phyloP scores from a whole-genome alignment of 2,888 invertebrate genomes.

The Macrosoma leucophasiata region DNA sequence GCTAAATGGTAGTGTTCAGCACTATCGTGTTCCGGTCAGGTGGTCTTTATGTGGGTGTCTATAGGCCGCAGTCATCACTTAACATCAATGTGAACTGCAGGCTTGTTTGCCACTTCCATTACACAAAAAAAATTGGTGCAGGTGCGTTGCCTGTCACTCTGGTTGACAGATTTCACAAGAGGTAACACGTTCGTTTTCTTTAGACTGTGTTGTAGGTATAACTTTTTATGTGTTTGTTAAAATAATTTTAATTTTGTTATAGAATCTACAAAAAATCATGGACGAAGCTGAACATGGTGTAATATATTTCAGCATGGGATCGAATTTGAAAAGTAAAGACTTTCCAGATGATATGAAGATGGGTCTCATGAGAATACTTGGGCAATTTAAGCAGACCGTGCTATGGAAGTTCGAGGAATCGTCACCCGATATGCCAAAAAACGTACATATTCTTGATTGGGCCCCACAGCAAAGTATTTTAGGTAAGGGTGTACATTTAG shows the following conservation, averaged over 20 bases:
- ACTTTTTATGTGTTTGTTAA: no score
- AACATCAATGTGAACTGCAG: no score
- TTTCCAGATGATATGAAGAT: conserved; percentile 36
- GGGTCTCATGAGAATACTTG: conserved; percentile 39
- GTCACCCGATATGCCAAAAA: conserved; percentile 38
- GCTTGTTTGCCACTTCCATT: no score
- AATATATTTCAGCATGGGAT: conserved; percentile 56
- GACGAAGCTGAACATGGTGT: conserved; percentile 45
- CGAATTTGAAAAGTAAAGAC: conserved; percentile 38
- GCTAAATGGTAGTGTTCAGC: no score
- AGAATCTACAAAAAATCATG: conserved; percentile 54
- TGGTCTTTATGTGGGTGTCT: no score
- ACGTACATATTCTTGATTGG: conserved; percentile 51
- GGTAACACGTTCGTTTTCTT: background rate
- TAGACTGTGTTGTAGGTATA: no score
- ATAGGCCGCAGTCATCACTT: no score
- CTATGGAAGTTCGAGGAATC: conserved; percentile 56
- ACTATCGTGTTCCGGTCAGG: no score
- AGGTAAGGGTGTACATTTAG: no score
- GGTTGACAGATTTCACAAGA: no score
- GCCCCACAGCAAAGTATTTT: conserved; percentile 56
- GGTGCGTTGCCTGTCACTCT: no score
- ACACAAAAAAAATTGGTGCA: no score
- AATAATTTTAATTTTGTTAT: conserved; percentile 15
- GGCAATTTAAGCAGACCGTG: conserved; percentile 44